Percentiles rank a stretch among this genome's conserved stretches.
These are phyloP conservation scores for Pluvialis apricaria DNA, from an alignment of 2,113 vertebrate species.

Conservation along the genomic window DNA sequence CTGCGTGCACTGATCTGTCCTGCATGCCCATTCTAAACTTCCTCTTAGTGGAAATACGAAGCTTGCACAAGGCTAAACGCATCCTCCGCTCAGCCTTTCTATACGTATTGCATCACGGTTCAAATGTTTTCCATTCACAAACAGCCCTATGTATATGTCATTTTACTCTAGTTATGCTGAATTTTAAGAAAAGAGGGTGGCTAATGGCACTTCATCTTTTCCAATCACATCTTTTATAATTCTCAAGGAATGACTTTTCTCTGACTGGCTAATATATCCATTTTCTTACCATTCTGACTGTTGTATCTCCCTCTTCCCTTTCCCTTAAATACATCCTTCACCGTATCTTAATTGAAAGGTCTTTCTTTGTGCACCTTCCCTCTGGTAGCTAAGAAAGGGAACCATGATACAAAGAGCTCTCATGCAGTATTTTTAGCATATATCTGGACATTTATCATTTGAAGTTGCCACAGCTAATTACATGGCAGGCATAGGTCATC, in stretches of 20 bases:
- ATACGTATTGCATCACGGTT: not conserved
- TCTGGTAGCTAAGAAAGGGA: not conserved
- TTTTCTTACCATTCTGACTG: not conserved
- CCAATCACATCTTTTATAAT: not conserved
- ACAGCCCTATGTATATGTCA: not conserved
- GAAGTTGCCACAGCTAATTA: constrained; percentile 29
- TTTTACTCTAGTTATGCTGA: not conserved
- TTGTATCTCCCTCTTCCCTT: not conserved
- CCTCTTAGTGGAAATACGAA: constrained; percentile 37
- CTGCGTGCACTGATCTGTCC: constrained; percentile 17
- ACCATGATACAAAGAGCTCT: not conserved
- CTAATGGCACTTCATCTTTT: not conserved
- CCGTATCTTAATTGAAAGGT: not conserved
- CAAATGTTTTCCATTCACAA: not conserved
- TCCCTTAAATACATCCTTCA: not conserved
- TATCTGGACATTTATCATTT: not conserved
- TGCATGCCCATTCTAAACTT: constrained; percentile 30
- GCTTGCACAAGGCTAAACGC: not conserved
- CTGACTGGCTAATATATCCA: not conserved
- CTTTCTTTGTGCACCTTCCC: not conserved
- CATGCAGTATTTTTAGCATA: not conserved
- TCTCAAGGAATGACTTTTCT: not conserved
- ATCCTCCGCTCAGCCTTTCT: not conserved
- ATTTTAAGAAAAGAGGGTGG: not conserved
- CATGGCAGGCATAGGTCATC: not conserved